Conservation (phyloP, 2,888 invertebrate species). For the Papilio protenor region DNA sequence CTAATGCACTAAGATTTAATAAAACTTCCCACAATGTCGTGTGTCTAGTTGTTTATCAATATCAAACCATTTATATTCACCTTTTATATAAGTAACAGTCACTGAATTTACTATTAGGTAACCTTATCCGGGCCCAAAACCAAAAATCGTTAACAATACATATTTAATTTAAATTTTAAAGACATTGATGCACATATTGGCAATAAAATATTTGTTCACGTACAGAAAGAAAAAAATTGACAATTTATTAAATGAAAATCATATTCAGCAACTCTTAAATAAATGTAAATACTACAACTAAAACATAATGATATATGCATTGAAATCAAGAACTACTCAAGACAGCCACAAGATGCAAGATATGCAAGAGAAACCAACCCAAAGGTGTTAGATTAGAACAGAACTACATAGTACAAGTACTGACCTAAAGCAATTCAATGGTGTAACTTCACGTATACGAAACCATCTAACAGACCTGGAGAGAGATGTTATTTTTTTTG, state of each 20-base stretch:
- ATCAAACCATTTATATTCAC: not conserved
- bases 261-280: conserved; percentile 26
- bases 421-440: conserved; percentile 81
- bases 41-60: no score
- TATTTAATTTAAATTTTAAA: not conserved
- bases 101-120: not conserved
- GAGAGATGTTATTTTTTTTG: conserved; percentile 61
- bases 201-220: not conserved
- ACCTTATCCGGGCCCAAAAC: not conserved
- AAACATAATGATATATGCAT: conserved; percentile 18
- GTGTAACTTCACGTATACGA: conserved; percentile 77
- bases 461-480: conserved; percentile 80
- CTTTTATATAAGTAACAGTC: not conserved
- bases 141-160: not conserved
- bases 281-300: not conserved
- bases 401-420: conserved; percentile 68
- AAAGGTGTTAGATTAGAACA: conserved; percentile 54
- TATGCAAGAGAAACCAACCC: conserved; percentile 53
- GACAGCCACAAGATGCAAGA: conserved; percentile 51
- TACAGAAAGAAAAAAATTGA: not conserved
- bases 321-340: conserved; percentile 26
- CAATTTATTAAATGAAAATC: not conserved
- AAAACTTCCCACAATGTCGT: no score
- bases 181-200: not conserved
- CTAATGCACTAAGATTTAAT: no score